Percentiles rank a stretch among this genome's conserved stretches.
Conservation (phyloP, 2,888 invertebrate genomes). For the Drosophila dives region DNA sequence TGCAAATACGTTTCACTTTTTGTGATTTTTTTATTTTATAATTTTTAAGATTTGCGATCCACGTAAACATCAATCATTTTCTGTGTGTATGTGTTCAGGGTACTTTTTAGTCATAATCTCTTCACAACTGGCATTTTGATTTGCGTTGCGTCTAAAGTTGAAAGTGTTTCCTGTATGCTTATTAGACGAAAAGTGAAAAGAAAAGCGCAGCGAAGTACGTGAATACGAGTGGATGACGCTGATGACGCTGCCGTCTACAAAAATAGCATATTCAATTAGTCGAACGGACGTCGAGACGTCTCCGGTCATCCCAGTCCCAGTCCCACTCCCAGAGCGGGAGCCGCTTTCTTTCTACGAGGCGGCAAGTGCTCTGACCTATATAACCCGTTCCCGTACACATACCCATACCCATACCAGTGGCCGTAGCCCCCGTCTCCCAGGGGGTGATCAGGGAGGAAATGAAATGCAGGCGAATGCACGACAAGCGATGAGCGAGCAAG, state of each 20-base stretch:
- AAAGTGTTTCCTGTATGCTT: slow-evolving; percentile 79
- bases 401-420: slow-evolving; percentile 41
- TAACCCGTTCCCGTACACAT: slow-evolving; percentile 61
- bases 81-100: slow-evolving; percentile 5
- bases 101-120: slow-evolving; percentile 22
- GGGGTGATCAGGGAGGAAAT: slow-evolving; percentile 17
- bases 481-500: slow-evolving; percentile 9
- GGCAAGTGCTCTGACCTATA: slow-evolving; percentile 78
- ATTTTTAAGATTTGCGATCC: background rate
- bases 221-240: slow-evolving; percentile 33
- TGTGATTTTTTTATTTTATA: background rate
- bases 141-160: slow-evolving; percentile 49
- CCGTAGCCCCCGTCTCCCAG: background rate
- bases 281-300: slow-evolving; percentile 45
- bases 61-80: background rate
- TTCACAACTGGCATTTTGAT: slow-evolving; percentile 11
- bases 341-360: slow-evolving; percentile 60
- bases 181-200: slow-evolving; percentile 78
- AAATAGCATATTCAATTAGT: slow-evolving; percentile 78
- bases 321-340: slow-evolving; percentile 1
- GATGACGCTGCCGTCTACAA: slow-evolving; percentile 70
- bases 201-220: slow-evolving; percentile 36
- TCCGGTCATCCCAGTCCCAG: slow-evolving; percentile 6
- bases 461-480: slow-evolving; percentile 62
- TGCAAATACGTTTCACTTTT: background rate